phyloP scores from a whole-genome alignment of 2,797 vertebrate species.

The Bradypodion pumilum region DNA sequence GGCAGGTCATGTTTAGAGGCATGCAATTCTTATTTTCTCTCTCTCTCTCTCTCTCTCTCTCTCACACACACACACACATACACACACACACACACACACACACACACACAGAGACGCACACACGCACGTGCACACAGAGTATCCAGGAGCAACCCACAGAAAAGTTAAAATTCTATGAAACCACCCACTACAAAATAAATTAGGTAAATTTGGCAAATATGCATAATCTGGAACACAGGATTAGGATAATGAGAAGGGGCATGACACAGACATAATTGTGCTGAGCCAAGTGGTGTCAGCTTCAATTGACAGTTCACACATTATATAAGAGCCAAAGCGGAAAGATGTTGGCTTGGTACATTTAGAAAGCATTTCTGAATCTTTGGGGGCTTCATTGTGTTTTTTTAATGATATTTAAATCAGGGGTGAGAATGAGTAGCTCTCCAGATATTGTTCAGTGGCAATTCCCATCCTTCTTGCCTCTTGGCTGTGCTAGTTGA shows the following conservation, averaged over 20 bases:
- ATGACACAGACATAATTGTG: background rate
- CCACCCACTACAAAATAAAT: background rate
- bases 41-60: too few relatives aligned
- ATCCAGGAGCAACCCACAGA: background rate
- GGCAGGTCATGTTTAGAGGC: fast-evolving
- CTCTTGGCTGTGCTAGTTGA: too few relatives aligned
- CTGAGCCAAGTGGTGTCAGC: background rate
- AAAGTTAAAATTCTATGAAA: background rate
- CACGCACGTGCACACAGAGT: too few relatives aligned
- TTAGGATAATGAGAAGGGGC: background rate
- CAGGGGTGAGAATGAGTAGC: background rate
- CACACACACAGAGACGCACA: too few relatives aligned
- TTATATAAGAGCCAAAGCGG: background rate
- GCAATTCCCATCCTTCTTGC: too few relatives aligned
- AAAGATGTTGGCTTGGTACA: too few relatives aligned
- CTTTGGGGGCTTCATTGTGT: background rate
- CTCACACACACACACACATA: too few relatives aligned
- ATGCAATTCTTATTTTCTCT: too few relatives aligned
- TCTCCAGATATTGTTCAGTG: background rate
- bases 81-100: too few relatives aligned
- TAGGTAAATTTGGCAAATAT: background rate
- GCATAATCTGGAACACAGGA: background rate
- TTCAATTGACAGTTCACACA: background rate
- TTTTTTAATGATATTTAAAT: background rate
- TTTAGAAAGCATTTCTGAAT: background rate